These are phyloP conservation scores for Ceraclea dissimilis DNA, from an alignment of 2,888 invertebrate genomes.

Conservation along the genomic window DNA sequence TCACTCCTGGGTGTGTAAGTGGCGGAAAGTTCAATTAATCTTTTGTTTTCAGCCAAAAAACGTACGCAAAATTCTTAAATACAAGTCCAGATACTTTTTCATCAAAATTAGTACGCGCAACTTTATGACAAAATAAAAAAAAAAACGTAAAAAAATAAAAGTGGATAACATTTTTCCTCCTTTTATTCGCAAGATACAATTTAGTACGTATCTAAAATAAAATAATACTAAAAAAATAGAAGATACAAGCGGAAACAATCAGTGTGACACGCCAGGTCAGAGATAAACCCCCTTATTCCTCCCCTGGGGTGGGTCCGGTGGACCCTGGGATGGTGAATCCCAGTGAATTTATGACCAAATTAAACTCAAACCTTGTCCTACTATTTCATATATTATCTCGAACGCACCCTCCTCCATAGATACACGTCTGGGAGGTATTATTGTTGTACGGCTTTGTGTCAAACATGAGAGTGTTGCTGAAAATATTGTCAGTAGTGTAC, in stretches of 20 bases:
- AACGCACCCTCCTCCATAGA: background rate
- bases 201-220: too few species aligned
- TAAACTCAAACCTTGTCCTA: slow-evolving; percentile 18
- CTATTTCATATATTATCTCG: slow-evolving; percentile 20
- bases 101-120: too few species aligned
- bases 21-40: too few species aligned
- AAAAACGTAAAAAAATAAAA: too few species aligned
- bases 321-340: background rate
- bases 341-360: slow-evolving; percentile 22
- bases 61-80: too few species aligned
- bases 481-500: background rate
- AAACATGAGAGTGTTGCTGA: background rate
- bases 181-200: too few species aligned
- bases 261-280: background rate
- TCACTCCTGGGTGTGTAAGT: too few species aligned
- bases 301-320: background rate
- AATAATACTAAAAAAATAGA: background rate
- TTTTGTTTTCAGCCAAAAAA: too few species aligned
- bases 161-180: too few species aligned
- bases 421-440: background rate
- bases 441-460: background rate
- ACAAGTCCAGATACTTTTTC: too few species aligned
- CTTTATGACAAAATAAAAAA: too few species aligned
- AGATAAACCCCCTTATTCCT: background rate
- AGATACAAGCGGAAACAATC: slow-evolving; percentile 2